Evolutionary conservation across 1,140 invertebrate genomes (phyloP).

Genomic region (Ephestia elutella): DNA sequence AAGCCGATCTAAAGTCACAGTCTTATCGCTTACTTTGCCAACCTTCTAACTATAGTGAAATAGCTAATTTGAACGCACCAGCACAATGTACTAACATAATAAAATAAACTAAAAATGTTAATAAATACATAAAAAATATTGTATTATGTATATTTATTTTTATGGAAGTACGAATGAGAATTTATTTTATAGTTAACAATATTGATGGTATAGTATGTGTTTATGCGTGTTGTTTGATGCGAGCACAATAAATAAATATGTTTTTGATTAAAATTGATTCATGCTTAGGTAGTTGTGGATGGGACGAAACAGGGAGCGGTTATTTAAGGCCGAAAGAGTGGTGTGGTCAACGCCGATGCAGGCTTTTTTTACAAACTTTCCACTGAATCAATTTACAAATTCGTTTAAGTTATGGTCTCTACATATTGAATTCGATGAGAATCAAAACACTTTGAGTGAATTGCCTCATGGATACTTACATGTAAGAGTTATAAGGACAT

Average conservation of each 20-base stretch:
- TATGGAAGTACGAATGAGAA: constrained; percentile 43
- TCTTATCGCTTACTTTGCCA: constrained; percentile 61
- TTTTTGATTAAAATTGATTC: constrained; percentile 39
- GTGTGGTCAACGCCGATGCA: constrained; percentile 24
- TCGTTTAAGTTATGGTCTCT: background rate
- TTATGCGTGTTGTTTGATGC: constrained; percentile 49
- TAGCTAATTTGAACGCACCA: constrained; percentile 51
- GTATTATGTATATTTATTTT: constrained; percentile 39
- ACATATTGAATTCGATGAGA: no score
- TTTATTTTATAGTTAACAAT: constrained; percentile 46
- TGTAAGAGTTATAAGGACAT: no score
- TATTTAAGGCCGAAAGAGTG: constrained; percentile 18
- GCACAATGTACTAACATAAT: constrained; percentile 57
- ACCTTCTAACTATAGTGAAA: constrained; percentile 39
- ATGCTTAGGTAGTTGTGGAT: constrained; percentile 46
- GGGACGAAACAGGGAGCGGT: constrained; percentile 53
- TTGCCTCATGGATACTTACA: no score
- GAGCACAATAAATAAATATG: constrained; percentile 46
- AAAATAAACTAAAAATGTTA: constrained; percentile 24
- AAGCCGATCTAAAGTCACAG: constrained; percentile 41
- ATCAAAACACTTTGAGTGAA: no score
- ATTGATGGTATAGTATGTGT: constrained; percentile 47
- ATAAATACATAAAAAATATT: constrained; percentile 37
- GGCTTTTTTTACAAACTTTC: background rate
- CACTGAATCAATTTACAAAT: background rate